phyloP scores from a whole-genome alignment of 1,140 invertebrate genomes.

The Meloidogyne chitwoodi region DNA sequence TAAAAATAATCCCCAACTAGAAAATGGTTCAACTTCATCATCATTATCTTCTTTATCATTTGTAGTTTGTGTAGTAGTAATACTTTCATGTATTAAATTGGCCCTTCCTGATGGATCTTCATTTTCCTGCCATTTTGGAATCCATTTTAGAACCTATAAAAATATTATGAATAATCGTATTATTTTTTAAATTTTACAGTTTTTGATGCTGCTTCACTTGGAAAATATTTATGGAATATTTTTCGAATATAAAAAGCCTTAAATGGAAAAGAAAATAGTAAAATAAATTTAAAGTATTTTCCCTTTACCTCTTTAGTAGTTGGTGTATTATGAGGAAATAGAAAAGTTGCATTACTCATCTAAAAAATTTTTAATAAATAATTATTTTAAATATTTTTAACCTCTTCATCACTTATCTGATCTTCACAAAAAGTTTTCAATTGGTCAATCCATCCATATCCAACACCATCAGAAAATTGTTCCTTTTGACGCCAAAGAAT shows the following conservation, averaged over 20 bases:
- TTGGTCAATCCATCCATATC: constrained; percentile 58
- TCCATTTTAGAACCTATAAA: constrained; percentile 42
- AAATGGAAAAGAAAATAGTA: neutral
- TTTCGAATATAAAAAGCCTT: constrained; percentile 53
- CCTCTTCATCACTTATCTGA: constrained; percentile 53
- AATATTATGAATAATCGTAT: neutral
- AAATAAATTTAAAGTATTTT: neutral
- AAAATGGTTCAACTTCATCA: neutral
- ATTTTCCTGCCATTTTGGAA: constrained; percentile 59
- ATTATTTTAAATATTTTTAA: constrained; percentile 19
- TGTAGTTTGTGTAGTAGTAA: neutral
- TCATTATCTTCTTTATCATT: neutral
- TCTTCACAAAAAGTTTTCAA: constrained; percentile 44
- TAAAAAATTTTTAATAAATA: constrained; percentile 30
- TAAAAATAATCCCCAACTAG: neutral
- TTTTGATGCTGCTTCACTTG: constrained; percentile 47
- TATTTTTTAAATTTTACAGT: constrained; percentile 40
- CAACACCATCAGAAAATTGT: constrained; percentile 60
- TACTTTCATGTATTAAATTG: constrained; percentile 34
- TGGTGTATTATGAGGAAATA: constrained; percentile 56
- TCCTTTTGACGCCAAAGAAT: constrained; percentile 59
- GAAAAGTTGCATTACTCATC: constrained; percentile 38
- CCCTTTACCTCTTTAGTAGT: constrained; percentile 40
- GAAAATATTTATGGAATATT: constrained; percentile 55
- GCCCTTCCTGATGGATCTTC: constrained; percentile 52